Conservation (phyloP, 92 coral and sea anemone species). For the Bergia sp. region DNA sequence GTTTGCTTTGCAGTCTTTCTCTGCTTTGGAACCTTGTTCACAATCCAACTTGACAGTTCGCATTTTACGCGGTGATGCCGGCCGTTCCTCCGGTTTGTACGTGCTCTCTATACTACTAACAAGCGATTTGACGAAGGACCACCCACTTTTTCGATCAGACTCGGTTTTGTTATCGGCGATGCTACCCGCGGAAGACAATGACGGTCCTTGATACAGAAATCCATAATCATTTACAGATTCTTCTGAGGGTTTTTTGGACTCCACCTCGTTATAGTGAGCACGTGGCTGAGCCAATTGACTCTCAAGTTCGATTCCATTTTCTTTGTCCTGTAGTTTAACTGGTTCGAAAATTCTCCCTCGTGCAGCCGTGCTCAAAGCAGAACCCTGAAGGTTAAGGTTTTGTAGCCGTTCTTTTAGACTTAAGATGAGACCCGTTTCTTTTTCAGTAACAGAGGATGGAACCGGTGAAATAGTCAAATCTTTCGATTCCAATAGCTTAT, state of each 20-base stretch:
- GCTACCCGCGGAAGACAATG: background rate
- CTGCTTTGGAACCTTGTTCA: background rate
- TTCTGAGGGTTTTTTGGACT: background rate
- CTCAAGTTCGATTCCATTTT: background rate
- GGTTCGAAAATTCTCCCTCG: slow-evolving; percentile 59
- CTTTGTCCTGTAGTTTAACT: background rate
- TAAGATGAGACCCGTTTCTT: slow-evolving; percentile 6
- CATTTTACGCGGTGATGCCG: slow-evolving; percentile 6
- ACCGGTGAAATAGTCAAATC: slow-evolving; percentile 26
- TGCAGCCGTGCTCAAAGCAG: slow-evolving; percentile 49
- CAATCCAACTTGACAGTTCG: background rate
- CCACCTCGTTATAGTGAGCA: background rate
- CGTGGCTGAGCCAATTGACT: background rate
- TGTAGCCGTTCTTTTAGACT: slow-evolving; percentile 57
- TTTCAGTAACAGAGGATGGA: background rate
- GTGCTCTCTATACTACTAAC: slow-evolving; percentile 43
- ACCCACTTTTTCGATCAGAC: background rate
- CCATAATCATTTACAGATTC: slow-evolving; percentile 8
- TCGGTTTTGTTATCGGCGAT: background rate
- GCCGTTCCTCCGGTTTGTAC: slow-evolving; percentile 25
- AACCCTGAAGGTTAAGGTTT: slow-evolving; percentile 54
- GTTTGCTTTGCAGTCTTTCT: background rate
- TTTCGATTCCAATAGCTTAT: slow-evolving; percentile 55
- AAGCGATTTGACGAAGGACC: slow-evolving; percentile 38
- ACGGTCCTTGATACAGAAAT: slow-evolving; percentile 29